Evolutionary conservation across 2,888 invertebrate genomes (phyloP).

Genomic region (Keiferia lycopersicella): DNA sequence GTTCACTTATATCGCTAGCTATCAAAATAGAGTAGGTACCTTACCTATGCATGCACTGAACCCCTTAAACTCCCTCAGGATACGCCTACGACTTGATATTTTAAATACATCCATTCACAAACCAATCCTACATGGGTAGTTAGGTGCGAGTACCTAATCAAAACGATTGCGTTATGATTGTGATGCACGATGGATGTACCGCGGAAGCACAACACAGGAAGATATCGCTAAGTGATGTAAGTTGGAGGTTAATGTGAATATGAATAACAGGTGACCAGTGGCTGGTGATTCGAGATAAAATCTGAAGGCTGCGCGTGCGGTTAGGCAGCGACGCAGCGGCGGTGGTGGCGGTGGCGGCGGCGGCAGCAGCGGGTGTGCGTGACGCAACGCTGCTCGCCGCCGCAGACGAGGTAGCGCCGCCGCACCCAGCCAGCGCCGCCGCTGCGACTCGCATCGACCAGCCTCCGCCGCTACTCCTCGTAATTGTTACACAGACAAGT

Average conservation of each 20-base stretch:
- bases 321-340: conserved; percentile 27
- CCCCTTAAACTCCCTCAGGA: too few relatives aligned
- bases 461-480: conserved; percentile 62
- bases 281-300: conserved; percentile 58
- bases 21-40: too few relatives aligned
- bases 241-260: conserved; percentile 69
- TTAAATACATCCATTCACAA: background rate
- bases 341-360: conserved; percentile 37
- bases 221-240: conserved; percentile 57
- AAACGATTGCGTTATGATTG: conserved; percentile 5
- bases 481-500: conserved; percentile 78
- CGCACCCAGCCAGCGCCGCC: conserved; percentile 54
- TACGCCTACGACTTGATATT: too few relatives aligned
- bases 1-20: too few relatives aligned
- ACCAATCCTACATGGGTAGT: background rate
- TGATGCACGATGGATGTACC: conserved; percentile 30
- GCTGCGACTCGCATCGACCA: conserved; percentile 57
- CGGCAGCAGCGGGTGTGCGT: conserved; percentile 25
- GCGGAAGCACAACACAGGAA: conserved; percentile 66
- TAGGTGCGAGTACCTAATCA: background rate
- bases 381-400: conserved; percentile 40
- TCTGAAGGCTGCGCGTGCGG: conserved; percentile 65
- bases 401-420: conserved; percentile 75
- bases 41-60: too few relatives aligned
- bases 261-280: conserved; percentile 64